These are phyloP conservation scores for Eurystomus glaucurus DNA, from an alignment of 2,797 vertebrate species.

Conservation along the genomic window DNA sequence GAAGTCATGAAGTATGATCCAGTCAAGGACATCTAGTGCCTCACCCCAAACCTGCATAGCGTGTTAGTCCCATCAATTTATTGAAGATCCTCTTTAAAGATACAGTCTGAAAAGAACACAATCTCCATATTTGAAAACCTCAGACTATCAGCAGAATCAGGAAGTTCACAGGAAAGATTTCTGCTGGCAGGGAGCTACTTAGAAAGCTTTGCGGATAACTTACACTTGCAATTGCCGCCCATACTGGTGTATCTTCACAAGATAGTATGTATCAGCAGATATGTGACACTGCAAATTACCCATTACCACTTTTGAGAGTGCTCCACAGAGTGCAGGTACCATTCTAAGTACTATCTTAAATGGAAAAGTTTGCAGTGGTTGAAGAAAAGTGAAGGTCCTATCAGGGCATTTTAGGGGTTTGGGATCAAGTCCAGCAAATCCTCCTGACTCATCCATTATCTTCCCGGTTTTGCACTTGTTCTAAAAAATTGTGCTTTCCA, in stretches of 20 bases:
- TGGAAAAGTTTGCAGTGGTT: conserved; percentile 33
- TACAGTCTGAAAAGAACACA: not conserved
- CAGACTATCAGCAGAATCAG: not conserved
- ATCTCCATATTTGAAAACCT: not conserved
- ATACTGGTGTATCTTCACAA: not conserved
- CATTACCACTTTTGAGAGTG: not conserved
- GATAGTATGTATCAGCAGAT: not conserved
- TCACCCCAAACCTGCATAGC: not conserved
- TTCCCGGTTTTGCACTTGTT: not conserved
- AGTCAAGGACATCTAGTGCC: not conserved
- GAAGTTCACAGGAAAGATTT: not conserved
- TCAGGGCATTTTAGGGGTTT: conserved; percentile 36
- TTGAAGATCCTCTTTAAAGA: not conserved
- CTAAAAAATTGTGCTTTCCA: conserved; percentile 24
- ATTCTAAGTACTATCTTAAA: not conserved
- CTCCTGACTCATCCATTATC: conserved; percentile 62
- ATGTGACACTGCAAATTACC: not conserved
- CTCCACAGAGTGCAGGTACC: not conserved
- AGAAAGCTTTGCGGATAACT: not conserved
- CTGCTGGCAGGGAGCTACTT: not conserved
- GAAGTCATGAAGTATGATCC: not conserved
- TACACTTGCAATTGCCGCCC: not conserved
- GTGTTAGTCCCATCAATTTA: not conserved
- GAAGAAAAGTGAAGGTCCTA: conserved; percentile 18
- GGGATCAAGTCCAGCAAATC: conserved; percentile 55